Percentiles rank a stretch among this genome's conserved stretches.
Conservation (phyloP, 2,113 vertebrate species). For the Limnothrissa miodon region DNA sequence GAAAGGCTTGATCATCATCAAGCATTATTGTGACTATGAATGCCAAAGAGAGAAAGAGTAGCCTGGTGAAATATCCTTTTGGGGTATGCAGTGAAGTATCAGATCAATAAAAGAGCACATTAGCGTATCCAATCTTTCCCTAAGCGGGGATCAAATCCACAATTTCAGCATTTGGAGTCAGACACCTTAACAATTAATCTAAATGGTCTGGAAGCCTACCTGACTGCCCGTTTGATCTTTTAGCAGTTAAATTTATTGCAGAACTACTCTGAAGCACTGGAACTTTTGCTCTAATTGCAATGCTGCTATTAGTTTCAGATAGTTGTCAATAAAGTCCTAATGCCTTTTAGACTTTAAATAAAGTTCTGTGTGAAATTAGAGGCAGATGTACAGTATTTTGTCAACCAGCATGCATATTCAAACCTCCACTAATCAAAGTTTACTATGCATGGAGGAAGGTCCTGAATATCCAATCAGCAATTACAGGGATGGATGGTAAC, state of each 20-base stretch:
- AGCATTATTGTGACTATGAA: slow-evolving; percentile 5
- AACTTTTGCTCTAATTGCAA: neutral
- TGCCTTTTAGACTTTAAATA: neutral
- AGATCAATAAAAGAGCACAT: slow-evolving; percentile 15
- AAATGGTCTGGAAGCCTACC: slow-evolving; percentile 4
- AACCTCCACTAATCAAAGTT: neutral
- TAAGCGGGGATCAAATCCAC: slow-evolving; percentile 15
- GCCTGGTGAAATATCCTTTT: slow-evolving; percentile 15
- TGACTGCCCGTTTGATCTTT: neutral
- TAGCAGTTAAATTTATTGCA: neutral
- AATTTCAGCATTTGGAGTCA: slow-evolving; percentile 18
- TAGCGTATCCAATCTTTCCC: slow-evolving; percentile 13
- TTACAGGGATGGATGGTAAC: neutral
- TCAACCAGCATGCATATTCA: neutral
- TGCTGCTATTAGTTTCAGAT: neutral
- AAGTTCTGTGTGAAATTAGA: neutral
- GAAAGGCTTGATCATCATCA: slow-evolving; percentile 10
- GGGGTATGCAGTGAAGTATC: neutral
- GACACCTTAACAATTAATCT: slow-evolving; percentile 19
- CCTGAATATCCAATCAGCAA: neutral
- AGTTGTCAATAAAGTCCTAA: neutral
- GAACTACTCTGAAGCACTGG: neutral
- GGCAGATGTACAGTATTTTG: neutral
- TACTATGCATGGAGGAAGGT: neutral
- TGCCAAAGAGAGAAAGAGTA: slow-evolving; percentile 11